Base-by-base conservation (phyloP, 2,797 vertebrate genomes). In the Antennarius maculatus region DNA sequence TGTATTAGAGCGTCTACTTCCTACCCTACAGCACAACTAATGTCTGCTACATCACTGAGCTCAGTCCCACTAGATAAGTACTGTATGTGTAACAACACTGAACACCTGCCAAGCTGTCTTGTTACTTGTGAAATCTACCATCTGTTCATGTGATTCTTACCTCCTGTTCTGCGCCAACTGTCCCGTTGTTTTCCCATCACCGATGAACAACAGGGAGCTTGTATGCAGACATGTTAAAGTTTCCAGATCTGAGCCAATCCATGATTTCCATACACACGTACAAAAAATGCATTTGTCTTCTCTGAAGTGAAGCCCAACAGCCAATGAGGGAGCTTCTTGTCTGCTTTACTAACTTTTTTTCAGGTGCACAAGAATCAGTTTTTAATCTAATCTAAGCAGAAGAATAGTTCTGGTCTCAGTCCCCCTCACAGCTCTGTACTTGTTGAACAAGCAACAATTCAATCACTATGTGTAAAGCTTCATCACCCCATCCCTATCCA, bases 341-440 rank as follows among this genome's bases (percentile, higher is more conserved):
- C 15, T 47, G 11, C 23, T 45, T 61, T 52, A 4, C 16, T 14
- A 12, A 58, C 23, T 53, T 16, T 41, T 23, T 41, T 41, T 45
- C 42, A 73, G 57, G 52, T 68, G 54, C 16, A 51, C 27, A 12
- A 67, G 66, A 16, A 55, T 51, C 12, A 68, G 17, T 43, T 46
- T 57, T 52, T 57, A 23, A 23, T 23, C 23, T 34, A 29, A 27
- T 61, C 12, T 11, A 2, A 1, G 3, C 11, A 27, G 43, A 53
- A 41, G 14, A 57, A 61, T 7, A 54, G 12, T 6, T 4, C 53
- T 3, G 15, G 42, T 62, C 13, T 41, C 47, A 16, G 39, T 23
- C 13, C 54, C 10, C 37, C 14, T 59, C 9, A 34, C 59, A 69
- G 27, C 66, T 69, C 54, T 90, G 83, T 58, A 93, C 92, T 93